These are phyloP conservation scores for Magallana gigas DNA, from an alignment of 1,140 invertebrate species.

Conservation along the genomic window DNA sequence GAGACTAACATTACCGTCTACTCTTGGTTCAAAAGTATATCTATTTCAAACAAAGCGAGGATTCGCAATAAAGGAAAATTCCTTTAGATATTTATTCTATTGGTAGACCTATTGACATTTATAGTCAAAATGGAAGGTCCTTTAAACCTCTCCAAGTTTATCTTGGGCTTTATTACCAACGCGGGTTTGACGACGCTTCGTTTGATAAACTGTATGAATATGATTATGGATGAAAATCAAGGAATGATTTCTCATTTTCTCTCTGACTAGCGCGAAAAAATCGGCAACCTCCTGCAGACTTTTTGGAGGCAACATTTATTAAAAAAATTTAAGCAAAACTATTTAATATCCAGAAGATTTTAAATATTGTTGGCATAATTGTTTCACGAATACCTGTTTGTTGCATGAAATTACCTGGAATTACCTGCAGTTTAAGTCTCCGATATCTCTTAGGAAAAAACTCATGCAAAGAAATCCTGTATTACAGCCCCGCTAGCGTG, in stretches of 20 bases:
- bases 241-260: conserved; percentile 7
- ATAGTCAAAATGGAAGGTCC: conserved; percentile 5
- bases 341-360: too few species aligned
- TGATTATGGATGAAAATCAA: not conserved
- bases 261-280: not conserved
- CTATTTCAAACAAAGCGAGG: conserved; percentile 4
- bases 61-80: conserved; percentile 9
- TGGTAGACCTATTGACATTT: conserved; percentile 18
- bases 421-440: too few species aligned
- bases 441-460: too few species aligned
- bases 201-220: not conserved
- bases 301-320: not conserved
- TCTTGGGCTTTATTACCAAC: conserved; percentile 15
- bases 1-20: not conserved
- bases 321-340: too few species aligned
- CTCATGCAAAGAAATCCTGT: too few species aligned
- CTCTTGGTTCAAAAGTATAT: conserved; percentile 24
- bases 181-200: conserved; percentile 12
- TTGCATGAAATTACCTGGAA: too few species aligned
- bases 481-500: not conserved
- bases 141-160: conserved; percentile 31
- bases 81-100: conserved; percentile 29
- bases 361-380: too few species aligned
- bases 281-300: not conserved
- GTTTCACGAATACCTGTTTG: too few species aligned